phyloP scores from a whole-genome alignment of 2,113 vertebrate species.

The Lamprologus speciosus region DNA sequence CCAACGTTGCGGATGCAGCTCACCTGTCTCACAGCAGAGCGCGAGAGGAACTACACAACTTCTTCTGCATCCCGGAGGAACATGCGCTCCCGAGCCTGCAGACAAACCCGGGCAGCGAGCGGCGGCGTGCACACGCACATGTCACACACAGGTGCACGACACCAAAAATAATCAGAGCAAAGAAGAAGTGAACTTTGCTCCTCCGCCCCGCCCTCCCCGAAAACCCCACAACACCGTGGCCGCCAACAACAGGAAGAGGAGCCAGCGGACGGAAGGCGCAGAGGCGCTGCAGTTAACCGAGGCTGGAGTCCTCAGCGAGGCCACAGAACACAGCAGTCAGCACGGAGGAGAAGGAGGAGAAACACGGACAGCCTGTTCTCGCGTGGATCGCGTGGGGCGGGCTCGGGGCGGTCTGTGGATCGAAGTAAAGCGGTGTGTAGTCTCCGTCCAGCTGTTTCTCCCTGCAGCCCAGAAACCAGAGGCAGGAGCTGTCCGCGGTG shows the following conservation, averaged over 20 bases:
- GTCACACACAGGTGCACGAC: neutral
- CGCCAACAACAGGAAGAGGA: conserved; percentile 10
- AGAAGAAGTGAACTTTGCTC: neutral
- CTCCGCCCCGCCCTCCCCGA: neutral
- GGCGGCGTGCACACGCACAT: neutral
- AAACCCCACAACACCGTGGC: conserved; percentile 9
- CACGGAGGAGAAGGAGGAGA: neutral
- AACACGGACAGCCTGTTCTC: neutral
- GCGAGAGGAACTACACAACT: conserved; percentile 49
- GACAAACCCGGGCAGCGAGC: neutral
- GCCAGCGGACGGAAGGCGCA: conserved; percentile 22
- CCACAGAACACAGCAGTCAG: neutral
- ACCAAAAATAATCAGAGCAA: neutral
- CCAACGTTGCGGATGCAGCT: conserved; percentile 35
- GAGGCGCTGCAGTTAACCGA: conserved; percentile 42
- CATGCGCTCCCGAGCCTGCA: conserved; percentile 11
- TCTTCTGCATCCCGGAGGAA: conserved; percentile 39
- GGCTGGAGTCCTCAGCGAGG: conserved; percentile 21
- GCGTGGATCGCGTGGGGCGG: neutral
- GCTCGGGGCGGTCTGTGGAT: neutral
- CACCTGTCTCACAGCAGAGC: conserved; percentile 28
- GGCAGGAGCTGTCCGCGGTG: conserved; percentile 66
- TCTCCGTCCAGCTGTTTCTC: neutral
- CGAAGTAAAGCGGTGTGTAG: neutral
- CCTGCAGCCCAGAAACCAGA: conserved; percentile 39